A percentile compares a stretch with the other conserved stretches of the same genome.
Conservation (phyloP, 2,797 vertebrate species). For the Alfaro cultratus region DNA sequence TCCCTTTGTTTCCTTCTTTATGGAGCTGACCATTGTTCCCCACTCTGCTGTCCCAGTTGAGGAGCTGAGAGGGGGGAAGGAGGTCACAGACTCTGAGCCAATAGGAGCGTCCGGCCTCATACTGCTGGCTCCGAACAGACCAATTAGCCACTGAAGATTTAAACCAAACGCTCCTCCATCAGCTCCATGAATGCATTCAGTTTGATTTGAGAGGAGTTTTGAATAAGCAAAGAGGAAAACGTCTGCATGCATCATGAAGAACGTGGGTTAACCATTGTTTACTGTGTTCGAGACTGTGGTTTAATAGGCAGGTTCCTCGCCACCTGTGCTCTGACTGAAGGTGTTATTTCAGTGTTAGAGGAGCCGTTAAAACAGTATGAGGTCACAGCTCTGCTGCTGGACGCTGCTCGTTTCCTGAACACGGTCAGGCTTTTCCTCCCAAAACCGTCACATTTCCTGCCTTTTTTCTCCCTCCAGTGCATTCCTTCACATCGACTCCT, state of each 20-base stretch:
- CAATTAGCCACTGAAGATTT: constrained; percentile 76
- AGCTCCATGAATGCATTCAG: constrained; percentile 37
- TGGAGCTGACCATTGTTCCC: constrained; percentile 75
- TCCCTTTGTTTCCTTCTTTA: constrained; percentile 73
- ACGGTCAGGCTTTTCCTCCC: constrained; percentile 64
- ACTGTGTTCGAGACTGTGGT: constrained; percentile 38
- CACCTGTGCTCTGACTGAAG: constrained; percentile 19
- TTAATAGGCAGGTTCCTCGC: constrained; percentile 50
- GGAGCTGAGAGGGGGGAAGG: constrained; percentile 57
- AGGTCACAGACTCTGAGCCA: constrained; percentile 61
- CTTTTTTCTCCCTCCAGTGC: constrained; percentile 32
- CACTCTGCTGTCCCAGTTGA: constrained; percentile 59
- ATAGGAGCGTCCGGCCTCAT: constrained; percentile 61
- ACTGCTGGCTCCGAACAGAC: constrained; percentile 69
- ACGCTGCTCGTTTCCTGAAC: constrained; percentile 66
- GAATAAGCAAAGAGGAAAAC: background rate
- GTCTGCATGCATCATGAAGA: constrained; percentile 6
- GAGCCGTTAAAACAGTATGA: background rate
- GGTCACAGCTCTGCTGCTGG: constrained; percentile 48
- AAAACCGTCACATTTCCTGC: constrained; percentile 71
- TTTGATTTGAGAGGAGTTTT: constrained; percentile 37
- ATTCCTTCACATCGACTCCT: constrained; percentile 73
- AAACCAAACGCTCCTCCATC: constrained; percentile 69
- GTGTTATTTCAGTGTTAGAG: constrained; percentile 28
- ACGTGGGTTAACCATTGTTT: constrained; percentile 43